Evolutionary conservation across 2,888 invertebrate species (phyloP), one percentile per base, ranked within the genome.

Genomic region (Dryocosmus kuriphilus): DNA sequence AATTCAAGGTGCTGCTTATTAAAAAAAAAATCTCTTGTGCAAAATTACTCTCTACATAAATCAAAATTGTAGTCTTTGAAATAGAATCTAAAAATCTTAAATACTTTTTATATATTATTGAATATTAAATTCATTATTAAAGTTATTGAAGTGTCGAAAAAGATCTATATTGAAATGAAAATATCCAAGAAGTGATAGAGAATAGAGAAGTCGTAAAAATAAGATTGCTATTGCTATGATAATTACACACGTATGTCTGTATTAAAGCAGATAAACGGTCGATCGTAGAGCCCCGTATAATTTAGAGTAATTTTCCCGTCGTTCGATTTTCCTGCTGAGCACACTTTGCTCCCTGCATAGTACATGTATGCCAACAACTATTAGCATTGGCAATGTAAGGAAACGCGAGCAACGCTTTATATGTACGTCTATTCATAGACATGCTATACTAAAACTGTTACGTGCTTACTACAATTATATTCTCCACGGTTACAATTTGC

Each of bases 241-340:
- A 83, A 82, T 83, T 81, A 77, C 76, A 80, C 62, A 77, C 27
- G 76, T 77, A 71, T 51, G 51, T 30, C 79, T 79, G 57, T 78
- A 75, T 79, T 79, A 79, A 74, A 76, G 78, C 51, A 76, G 79
- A 79, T 83, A 83, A 83, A 78, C 75, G 81, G 79, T 80, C 75
- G 77, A 81, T 80, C 80, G 79, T 74, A 77, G 73, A 77, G 77
- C 76, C 79, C 77, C 65, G 62, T 74, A 67, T 81, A 83, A 80
- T 81, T 83, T 80, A 78, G 74, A 77, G 77, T 81, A 81, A 83
- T 83, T 83, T 83, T 81, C 81, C 78, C 78, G 80, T 83, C 83
- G 80, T 83, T 83, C 76, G 81, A 81, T 79, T 81, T 81, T 80
- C 79, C 80, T 78, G 77, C 74, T 63, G 51, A 71, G 74, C 75